Evolutionary conservation across 2,888 invertebrate genomes (phyloP).

Genomic region (Amaurobius ferox): DNA sequence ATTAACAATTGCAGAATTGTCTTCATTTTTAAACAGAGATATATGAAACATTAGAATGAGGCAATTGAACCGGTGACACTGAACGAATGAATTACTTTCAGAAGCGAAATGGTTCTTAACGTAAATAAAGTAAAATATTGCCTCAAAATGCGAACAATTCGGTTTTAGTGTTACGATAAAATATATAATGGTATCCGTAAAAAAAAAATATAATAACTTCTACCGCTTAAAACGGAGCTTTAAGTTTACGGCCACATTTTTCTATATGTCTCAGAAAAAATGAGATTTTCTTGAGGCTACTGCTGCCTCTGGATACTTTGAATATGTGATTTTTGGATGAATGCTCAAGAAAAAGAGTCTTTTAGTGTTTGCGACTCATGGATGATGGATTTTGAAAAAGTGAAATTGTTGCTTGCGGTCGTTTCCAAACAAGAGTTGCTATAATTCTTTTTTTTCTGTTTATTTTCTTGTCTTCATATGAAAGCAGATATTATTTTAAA

Average conservation of each 20-base stretch:
- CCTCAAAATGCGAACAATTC: conserved; percentile 8
- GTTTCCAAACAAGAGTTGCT: no score
- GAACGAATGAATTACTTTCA: background rate
- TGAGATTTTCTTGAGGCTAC: conserved; percentile 44
- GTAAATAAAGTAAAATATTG: no score
- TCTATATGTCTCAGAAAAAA: conserved; percentile 7
- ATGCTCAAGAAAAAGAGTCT: background rate
- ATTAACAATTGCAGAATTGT: no score
- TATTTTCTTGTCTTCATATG: no score
- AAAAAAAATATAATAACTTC: conserved; percentile 7
- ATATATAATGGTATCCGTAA: conserved; percentile 22
- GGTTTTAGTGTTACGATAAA: conserved; percentile 16
- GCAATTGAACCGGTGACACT: background rate
- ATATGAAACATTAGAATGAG: no score
- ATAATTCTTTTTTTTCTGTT: no score
- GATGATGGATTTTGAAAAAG: background rate
- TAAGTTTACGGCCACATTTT: background rate
- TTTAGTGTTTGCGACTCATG: conserved; percentile 22
- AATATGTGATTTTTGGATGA: conserved; percentile 44
- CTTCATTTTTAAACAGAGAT: no score
- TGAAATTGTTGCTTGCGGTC: no score
- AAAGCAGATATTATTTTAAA: no score
- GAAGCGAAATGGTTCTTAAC: no score
- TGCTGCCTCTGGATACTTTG: conserved; percentile 9
- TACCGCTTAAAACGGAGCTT: background rate